phyloP scores from a whole-genome alignment of 2,113 vertebrate species.

The Amia ocellicauda region DNA sequence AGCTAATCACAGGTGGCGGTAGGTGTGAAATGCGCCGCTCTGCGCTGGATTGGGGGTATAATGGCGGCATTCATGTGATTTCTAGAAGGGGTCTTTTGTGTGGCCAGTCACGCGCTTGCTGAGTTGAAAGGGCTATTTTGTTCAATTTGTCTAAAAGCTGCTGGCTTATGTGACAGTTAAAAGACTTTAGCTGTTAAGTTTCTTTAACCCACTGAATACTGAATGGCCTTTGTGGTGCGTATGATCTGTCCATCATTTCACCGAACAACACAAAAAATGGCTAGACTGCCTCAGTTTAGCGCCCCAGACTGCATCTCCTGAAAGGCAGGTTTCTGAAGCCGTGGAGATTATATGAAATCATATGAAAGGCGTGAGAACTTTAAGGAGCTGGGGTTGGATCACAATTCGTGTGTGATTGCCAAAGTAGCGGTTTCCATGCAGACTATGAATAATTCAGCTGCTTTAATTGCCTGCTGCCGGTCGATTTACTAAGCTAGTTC shows the following conservation, averaged over 20 bases:
- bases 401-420: constrained; percentile 30
- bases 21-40: constrained; percentile 67
- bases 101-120: constrained; percentile 55
- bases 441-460: constrained; percentile 42
- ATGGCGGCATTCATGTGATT: constrained; percentile 64
- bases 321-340: constrained; percentile 28
- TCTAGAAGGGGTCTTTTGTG: constrained; percentile 67
- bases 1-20: constrained; percentile 73
- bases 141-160: constrained; percentile 74
- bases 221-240: constrained; percentile 46
- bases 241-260: constrained; percentile 52
- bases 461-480: constrained; percentile 20
- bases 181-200: constrained; percentile 67
- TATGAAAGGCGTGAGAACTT: constrained; percentile 36
- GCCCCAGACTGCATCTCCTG: constrained; percentile 22
- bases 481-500: constrained; percentile 16
- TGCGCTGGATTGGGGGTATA: constrained; percentile 60
- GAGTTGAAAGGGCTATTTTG: constrained; percentile 70
- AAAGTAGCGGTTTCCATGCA: constrained; percentile 33
- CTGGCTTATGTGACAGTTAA: constrained; percentile 71
- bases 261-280: constrained; percentile 25
- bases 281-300: constrained; percentile 30
- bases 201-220: constrained; percentile 58
- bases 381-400: constrained; percentile 25
- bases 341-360: constrained; percentile 38